phyloP scores from a whole-genome alignment of 2,797 vertebrate species.

The Odontamblyopus rebecca region DNA sequence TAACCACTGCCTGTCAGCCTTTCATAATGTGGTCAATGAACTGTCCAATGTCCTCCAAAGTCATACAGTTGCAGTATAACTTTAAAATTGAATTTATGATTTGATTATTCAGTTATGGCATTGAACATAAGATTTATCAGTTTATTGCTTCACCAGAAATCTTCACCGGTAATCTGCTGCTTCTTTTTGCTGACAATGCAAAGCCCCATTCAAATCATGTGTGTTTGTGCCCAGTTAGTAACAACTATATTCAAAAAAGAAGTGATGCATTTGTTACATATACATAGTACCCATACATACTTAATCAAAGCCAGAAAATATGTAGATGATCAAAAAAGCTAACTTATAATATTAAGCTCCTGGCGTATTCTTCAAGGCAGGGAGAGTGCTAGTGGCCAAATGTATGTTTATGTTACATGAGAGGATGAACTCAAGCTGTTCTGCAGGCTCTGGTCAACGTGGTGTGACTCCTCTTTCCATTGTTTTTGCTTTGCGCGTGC shows the following conservation, averaged over 20 bases:
- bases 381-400: slow-evolving; percentile 19
- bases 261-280: neutral
- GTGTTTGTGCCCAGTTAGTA: slow-evolving; percentile 17
- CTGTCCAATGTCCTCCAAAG: neutral
- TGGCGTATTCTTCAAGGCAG: slow-evolving; percentile 32
- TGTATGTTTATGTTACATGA: slow-evolving; percentile 57
- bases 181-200: neutral
- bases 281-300: neutral
- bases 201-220: neutral
- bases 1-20: slow-evolving; percentile 52
- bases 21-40: neutral
- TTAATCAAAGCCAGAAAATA: neutral
- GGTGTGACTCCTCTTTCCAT: slow-evolving; percentile 41
- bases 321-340: slow-evolving; percentile 42
- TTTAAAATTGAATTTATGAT: neutral
- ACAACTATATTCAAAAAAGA: slow-evolving; percentile 29
- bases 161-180: neutral
- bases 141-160: neutral
- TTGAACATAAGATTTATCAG: neutral
- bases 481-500: slow-evolving; percentile 38
- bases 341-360: slow-evolving; percentile 27
- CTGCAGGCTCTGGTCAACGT: slow-evolving; percentile 59
- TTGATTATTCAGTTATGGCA: neutral
- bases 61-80: neutral
- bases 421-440: slow-evolving; percentile 53